These are phyloP conservation scores for Eubucco bourcierii DNA, from an alignment of 2,113 vertebrate species.

Conservation along the genomic window DNA sequence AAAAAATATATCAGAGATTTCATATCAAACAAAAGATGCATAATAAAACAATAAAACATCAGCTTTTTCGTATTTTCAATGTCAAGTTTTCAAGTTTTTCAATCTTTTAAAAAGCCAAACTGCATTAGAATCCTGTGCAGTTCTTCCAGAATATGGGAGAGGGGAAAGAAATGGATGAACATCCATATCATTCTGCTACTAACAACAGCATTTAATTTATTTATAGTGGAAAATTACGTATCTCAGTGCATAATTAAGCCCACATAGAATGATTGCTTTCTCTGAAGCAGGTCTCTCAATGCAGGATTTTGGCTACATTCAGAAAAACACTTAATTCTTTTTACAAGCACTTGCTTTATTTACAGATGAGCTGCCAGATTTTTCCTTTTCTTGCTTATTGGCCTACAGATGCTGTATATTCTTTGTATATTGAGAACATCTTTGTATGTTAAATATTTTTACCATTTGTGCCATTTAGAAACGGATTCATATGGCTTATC, in stretches of 20 bases:
- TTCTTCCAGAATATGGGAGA: not conserved
- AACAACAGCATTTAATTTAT: not conserved
- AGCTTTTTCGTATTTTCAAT: not conserved
- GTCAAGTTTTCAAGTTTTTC: not conserved
- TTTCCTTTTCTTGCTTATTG: not conserved
- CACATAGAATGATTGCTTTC: not conserved
- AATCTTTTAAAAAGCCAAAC: not conserved
- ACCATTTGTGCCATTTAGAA: not conserved
- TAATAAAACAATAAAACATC: slow-evolving; percentile 15
- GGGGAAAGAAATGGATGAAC: not conserved
- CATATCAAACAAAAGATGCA: not conserved
- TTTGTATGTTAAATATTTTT: not conserved
- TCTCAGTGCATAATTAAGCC: not conserved
- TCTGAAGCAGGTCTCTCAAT: slow-evolving; percentile 14
- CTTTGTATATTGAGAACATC: not conserved
- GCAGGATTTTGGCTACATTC: slow-evolving; percentile 15
- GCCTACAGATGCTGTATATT: not conserved
- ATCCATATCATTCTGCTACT: not conserved
- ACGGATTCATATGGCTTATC: not conserved
- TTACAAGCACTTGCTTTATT: not conserved
- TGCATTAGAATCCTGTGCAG: not conserved
- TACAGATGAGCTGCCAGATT: not conserved
- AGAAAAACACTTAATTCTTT: not conserved
- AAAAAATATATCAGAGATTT: not conserved
- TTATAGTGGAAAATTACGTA: not conserved